Percentiles rank a stretch among this genome's conserved stretches.
phyloP scores from a whole-genome alignment of 2,888 invertebrate genomes.

The Dione vanillae region DNA sequence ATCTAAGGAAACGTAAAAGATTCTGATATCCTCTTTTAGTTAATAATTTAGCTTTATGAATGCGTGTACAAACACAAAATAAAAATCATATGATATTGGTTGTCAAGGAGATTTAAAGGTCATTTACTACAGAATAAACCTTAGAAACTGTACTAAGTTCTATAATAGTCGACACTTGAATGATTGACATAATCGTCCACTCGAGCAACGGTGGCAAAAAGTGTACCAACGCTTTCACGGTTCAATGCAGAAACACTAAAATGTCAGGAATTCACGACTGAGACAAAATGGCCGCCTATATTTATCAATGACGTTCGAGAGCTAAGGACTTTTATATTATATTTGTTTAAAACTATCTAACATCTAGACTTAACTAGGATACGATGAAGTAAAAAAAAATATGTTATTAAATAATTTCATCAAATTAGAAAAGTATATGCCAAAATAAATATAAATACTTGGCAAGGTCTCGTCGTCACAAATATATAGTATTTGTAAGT shows the following conservation, averaged over 20 bases:
- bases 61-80: neutral
- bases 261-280: constrained; percentile 47
- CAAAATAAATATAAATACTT: neutral
- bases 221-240: constrained; percentile 43
- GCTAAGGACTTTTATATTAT: constrained; percentile 3
- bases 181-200: constrained; percentile 43
- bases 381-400: neutral
- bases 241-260: constrained; percentile 43
- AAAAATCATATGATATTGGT: neutral
- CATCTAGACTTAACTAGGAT: neutral
- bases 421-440: neutral
- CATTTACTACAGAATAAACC: neutral
- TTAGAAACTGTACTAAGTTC: constrained; percentile 8
- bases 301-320: constrained; percentile 3
- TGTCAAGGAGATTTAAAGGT: too few species aligned
- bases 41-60: neutral
- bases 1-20: constrained; percentile 53
- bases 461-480: neutral
- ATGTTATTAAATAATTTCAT: neutral
- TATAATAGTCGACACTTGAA: constrained; percentile 29
- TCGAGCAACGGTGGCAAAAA: constrained; percentile 41
- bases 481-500: neutral
- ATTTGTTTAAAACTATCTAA: neutral
- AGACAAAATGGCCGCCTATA: constrained; percentile 42
- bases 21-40: neutral